These are phyloP conservation scores for Semicossyphus pulcher DNA, from an alignment of 2,113 vertebrate genomes.

Conservation along the genomic window DNA sequence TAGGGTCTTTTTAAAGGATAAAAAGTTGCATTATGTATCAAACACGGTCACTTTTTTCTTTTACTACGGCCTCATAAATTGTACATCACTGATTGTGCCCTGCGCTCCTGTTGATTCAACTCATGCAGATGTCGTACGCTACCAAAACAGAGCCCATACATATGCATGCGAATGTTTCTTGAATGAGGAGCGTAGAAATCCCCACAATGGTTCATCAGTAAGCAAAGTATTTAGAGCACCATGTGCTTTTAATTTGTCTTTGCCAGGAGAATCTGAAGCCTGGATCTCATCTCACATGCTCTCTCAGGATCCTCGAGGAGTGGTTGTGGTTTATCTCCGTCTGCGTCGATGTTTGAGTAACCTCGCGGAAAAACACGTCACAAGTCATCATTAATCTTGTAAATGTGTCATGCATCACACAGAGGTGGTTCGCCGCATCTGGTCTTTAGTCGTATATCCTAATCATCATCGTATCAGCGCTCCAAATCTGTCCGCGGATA, in stretches of 20 bases:
- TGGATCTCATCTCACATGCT: slow-evolving; percentile 49
- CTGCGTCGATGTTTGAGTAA: slow-evolving; percentile 46
- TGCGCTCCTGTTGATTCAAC: slow-evolving; percentile 44
- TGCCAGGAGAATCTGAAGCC: slow-evolving; percentile 39
- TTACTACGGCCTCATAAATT: slow-evolving; percentile 32
- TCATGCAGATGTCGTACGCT: slow-evolving; percentile 18
- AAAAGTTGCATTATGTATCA: not conserved
- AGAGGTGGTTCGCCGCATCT: slow-evolving; percentile 75
- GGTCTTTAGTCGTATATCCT: slow-evolving; percentile 77
- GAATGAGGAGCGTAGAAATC: slow-evolving; percentile 37
- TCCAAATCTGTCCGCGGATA: slow-evolving; percentile 71
- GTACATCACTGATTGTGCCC: not conserved
- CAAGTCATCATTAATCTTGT: slow-evolving; percentile 67
- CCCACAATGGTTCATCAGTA: slow-evolving; percentile 31
- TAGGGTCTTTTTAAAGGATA: not conserved
- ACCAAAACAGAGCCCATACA: slow-evolving; percentile 16
- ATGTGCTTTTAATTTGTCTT: slow-evolving; percentile 35
- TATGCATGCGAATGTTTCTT: slow-evolving; percentile 46
- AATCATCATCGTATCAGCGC: slow-evolving; percentile 64
- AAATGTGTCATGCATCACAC: slow-evolving; percentile 64
- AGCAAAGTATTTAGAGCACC: slow-evolving; percentile 22
- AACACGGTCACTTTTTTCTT: not conserved
- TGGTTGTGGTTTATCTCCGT: slow-evolving; percentile 51
- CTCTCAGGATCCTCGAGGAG: slow-evolving; percentile 49
- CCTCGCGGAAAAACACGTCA: slow-evolving; percentile 47